phyloP scores from a whole-genome alignment of 2,888 invertebrate genomes.

The Ypsolopha scabrella region DNA sequence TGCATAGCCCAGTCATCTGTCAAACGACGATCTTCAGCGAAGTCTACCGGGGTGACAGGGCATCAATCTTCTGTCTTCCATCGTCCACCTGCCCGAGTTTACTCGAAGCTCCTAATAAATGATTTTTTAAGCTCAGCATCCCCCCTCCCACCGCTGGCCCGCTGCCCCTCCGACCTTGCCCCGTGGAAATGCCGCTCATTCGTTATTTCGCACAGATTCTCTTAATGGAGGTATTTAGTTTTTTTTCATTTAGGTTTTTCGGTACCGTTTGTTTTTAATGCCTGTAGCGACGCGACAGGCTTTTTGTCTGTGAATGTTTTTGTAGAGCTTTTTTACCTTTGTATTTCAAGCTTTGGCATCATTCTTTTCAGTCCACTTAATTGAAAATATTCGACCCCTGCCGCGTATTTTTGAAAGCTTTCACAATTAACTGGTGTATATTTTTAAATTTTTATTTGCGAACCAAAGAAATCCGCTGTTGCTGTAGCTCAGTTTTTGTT shows the following conservation, averaged over 20 bases:
- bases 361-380: no score
- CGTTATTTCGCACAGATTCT: constrained; percentile 2
- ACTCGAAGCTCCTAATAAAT: constrained; percentile 33
- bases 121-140: constrained; percentile 29
- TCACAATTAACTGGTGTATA: no score
- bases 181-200: background rate
- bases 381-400: no score
- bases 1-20: no score
- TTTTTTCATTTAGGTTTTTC: background rate
- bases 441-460: no score
- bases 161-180: background rate
- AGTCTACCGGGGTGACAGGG: background rate
- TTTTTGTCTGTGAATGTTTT: no score
- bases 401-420: no score
- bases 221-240: background rate
- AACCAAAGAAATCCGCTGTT: no score
- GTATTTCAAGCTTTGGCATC: no score
- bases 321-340: no score
- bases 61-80: constrained; percentile 29
- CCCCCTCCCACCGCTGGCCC: constrained; percentile 9
- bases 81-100: constrained; percentile 24
- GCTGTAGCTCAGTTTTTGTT: no score
- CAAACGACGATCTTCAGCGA: background rate
- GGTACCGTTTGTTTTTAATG: background rate
- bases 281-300: no score